These are phyloP conservation scores for Passerculus sandwichensis DNA, from an alignment of 2,797 vertebrate genomes.

Conservation along the genomic window DNA sequence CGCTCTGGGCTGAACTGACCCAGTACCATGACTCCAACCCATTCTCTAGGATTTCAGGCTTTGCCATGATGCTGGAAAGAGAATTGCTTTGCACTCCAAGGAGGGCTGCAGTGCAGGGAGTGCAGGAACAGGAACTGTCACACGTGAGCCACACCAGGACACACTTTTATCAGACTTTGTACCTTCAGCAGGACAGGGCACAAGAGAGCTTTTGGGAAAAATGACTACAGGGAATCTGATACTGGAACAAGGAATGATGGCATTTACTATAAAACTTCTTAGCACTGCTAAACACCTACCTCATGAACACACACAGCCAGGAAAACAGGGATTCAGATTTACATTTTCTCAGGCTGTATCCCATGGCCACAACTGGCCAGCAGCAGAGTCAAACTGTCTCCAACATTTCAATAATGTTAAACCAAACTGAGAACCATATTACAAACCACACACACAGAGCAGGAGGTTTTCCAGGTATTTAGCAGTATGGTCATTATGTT, in stretches of 20 bases:
- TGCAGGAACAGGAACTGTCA: neutral
- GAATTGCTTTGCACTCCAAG: neutral
- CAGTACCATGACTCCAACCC: neutral
- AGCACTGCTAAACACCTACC: neutral
- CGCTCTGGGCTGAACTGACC: neutral
- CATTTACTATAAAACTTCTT: neutral
- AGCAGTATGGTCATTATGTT: neutral
- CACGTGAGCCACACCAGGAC: neutral
- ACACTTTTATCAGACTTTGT: neutral
- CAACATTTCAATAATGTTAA: neutral
- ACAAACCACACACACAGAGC: neutral
- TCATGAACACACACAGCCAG: neutral
- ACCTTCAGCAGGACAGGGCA: neutral
- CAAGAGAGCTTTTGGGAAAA: neutral
- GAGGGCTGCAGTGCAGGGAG: neutral
- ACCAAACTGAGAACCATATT: neutral
- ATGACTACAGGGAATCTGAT: neutral
- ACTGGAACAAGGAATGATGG: neutral
- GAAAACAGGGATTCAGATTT: neutral
- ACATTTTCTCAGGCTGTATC: neutral
- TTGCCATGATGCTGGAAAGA: neutral
- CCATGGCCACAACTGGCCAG: fast-evolving
- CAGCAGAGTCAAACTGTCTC: neutral
- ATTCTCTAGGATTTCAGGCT: neutral
- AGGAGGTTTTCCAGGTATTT: neutral